These are phyloP conservation scores for Benthosema pterotum DNA, from an alignment of 2,797 vertebrate species.

Conservation along the genomic window DNA sequence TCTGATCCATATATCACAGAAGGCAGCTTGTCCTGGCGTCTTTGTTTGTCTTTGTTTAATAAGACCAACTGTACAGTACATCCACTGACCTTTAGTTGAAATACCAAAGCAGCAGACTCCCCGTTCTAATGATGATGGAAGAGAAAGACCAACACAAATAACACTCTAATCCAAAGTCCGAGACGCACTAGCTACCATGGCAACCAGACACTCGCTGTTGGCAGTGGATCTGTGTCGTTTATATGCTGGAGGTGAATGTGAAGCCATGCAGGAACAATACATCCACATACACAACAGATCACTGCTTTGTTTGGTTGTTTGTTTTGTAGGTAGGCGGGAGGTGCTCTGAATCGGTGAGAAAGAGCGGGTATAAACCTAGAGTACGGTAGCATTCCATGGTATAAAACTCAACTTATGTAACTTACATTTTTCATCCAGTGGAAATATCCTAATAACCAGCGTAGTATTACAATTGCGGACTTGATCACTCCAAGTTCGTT, in stretches of 20 bases:
- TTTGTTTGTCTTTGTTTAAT: conserved; percentile 51
- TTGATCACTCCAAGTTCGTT: too few relatives aligned
- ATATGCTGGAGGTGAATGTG: conserved; percentile 44
- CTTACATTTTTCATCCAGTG: too few relatives aligned
- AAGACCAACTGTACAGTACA: conserved; percentile 37
- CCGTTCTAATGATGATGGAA: conserved; percentile 60
- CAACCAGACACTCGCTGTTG: conserved; percentile 43
- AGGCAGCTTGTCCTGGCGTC: conserved; percentile 40
- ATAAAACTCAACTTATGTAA: too few relatives aligned
- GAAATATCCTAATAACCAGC: too few relatives aligned
- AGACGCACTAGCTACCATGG: conserved; percentile 58
- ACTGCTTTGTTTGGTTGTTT: neutral
- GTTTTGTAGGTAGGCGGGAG: too few relatives aligned
- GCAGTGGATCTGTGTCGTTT: neutral
- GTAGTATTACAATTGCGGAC: too few relatives aligned
- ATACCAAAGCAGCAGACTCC: conserved; percentile 57
- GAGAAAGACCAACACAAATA: conserved; percentile 50
- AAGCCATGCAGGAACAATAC: conserved; percentile 14
- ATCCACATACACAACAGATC: neutral
- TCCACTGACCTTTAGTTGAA: conserved; percentile 67
- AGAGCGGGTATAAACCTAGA: too few relatives aligned
- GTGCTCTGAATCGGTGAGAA: too few relatives aligned
- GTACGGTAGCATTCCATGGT: too few relatives aligned
- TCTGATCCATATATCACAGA: conserved; percentile 49
- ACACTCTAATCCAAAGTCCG: conserved; percentile 40